Evolutionary conservation across 2,797 vertebrate species (phyloP), one percentile per base, ranked within the genome.

Genomic region (Sebastes cheni): DNA sequence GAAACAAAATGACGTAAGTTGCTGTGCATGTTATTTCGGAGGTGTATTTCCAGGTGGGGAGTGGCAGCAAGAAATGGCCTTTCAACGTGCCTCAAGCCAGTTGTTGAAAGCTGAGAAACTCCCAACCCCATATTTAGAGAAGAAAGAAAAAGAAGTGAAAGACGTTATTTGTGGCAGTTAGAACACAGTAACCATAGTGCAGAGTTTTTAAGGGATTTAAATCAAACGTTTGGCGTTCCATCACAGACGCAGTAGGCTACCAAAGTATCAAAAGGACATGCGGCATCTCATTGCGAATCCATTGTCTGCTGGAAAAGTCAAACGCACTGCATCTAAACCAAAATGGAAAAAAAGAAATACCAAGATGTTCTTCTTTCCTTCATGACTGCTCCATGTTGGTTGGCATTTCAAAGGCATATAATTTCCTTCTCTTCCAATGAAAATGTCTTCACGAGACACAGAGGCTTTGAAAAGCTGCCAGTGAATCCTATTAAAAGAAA

Each of bases 401-500:
- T 87, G 86, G 75, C 79, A 86, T 92, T 92, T 93, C 75, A 92
- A 89, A 93, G 88, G 72, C 79, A 64, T 80, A 86, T 92, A 55
- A 88, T 86, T 86, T 91, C 77, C 80, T 82, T 72, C 75, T 73
- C 64, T 42, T 42, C 30, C 72, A 80, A 83, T 88, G 73, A 89
- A 86, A 93, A 90, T 72, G 73, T 89, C 80, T 70, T 80, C 29
- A 59, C 61, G 68, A 75, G 77, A 85, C 66, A 85, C 66, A 81
- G 68, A 58, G 62, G 59, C 83, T 93, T 93, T 93, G 84, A 93
- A 90, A 87, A 30, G 46, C 68, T 78, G 87, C 84, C 88, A 89
- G 67, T 70, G 83, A 93, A 91, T 93, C 79, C 67, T 80, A 87
- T 91, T 92, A 89, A 92, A 83, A 91, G 56, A 89, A 88, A 91